phyloP scores from a whole-genome alignment of 2,113 vertebrate genomes.

The Acanthisitta chloris region DNA sequence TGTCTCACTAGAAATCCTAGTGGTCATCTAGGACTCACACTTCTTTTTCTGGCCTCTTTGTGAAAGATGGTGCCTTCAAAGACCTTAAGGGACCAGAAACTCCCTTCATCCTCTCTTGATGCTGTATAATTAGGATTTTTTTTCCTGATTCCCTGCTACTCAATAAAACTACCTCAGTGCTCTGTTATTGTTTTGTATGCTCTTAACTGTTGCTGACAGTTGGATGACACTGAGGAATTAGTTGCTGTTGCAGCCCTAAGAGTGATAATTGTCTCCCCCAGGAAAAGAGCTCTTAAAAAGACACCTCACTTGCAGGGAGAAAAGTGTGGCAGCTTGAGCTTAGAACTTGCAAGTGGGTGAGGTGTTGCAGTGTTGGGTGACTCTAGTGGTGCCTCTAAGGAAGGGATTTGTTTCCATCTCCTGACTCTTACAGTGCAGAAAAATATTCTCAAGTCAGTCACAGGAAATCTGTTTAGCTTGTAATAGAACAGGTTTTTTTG shows the following conservation, averaged over 20 bases:
- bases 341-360: background rate
- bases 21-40: background rate
- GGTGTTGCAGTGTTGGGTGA: background rate
- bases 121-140: background rate
- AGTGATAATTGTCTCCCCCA: background rate
- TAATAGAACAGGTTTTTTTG: background rate
- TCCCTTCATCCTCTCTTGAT: background rate
- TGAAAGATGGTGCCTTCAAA: background rate
- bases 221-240: background rate
- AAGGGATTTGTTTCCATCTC: background rate
- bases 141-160: background rate
- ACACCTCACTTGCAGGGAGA: background rate
- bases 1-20: background rate
- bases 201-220: background rate
- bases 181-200: fast-evolving
- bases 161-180: background rate
- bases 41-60: background rate
- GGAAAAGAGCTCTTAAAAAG: background rate
- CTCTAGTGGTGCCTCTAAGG: background rate
- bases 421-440: background rate
- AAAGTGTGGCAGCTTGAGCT: background rate
- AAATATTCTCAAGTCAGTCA: background rate
- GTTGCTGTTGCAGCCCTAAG: background rate
- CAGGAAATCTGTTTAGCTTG: background rate
- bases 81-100: background rate